phyloP scores from a whole-genome alignment of 2,888 invertebrate genomes.

The Pachycephus smyrnensis region DNA sequence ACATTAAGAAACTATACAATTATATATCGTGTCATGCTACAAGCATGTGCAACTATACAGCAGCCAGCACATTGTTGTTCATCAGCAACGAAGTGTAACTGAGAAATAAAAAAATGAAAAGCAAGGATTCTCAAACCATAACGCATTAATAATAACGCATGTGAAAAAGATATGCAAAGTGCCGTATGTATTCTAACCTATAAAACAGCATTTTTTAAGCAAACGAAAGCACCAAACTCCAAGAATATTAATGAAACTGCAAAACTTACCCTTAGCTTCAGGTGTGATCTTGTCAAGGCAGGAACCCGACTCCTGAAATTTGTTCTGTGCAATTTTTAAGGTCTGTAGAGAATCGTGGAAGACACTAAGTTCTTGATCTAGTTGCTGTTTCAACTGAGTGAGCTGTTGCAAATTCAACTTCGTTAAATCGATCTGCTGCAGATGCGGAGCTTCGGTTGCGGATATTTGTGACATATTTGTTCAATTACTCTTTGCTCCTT shows the following conservation, averaged over 20 bases:
- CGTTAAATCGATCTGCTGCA: constrained; percentile 84
- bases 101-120: no score
- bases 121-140: no score
- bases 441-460: constrained; percentile 73
- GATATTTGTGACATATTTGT: constrained; percentile 73
- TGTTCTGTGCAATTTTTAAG: constrained; percentile 89
- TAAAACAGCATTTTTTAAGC: neutral
- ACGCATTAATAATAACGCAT: no score
- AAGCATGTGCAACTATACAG: neutral
- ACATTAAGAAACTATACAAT: constrained; percentile 5
- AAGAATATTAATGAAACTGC: no score
- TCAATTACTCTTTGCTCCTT: neutral
- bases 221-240: neutral
- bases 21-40: neutral
- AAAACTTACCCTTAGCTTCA: constrained; percentile 73
- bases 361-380: constrained; percentile 90
- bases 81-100: no score
- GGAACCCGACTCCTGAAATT: constrained; percentile 90
- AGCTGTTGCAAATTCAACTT: constrained; percentile 85
- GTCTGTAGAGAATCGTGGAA: constrained; percentile 92
- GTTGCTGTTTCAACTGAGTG: constrained; percentile 85
- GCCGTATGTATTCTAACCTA: neutral
- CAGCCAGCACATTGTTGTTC: no score
- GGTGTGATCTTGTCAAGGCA: constrained; percentile 84
- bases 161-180: neutral